phyloP scores from a whole-genome alignment of 2,797 vertebrate genomes.

The Lutjanus argentimaculatus region DNA sequence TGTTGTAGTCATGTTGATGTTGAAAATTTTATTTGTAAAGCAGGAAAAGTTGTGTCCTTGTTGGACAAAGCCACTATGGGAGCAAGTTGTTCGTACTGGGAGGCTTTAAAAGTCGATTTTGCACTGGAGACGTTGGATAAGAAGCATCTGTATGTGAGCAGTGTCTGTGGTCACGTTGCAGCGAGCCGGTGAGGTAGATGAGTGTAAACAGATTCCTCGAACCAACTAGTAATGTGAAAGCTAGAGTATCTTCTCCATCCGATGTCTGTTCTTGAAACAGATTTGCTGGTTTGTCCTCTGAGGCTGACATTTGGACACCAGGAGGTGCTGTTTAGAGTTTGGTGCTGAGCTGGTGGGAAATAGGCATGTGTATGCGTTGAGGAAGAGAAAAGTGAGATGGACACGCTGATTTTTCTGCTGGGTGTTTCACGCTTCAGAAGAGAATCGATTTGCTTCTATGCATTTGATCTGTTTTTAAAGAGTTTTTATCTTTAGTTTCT shows the following conservation, averaged over 20 bases:
- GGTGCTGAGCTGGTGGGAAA: slow-evolving; percentile 14
- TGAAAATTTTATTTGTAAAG: slow-evolving; percentile 33
- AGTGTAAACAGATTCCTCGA: neutral
- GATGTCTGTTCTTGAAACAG: neutral
- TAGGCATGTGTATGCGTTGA: slow-evolving; percentile 36
- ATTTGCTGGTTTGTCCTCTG: neutral
- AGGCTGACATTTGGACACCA: slow-evolving; percentile 23
- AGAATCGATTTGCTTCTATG: slow-evolving; percentile 54
- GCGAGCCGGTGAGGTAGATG: neutral
- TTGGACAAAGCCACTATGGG: slow-evolving; percentile 65
- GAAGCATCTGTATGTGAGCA: slow-evolving; percentile 47
- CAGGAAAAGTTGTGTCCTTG: slow-evolving; percentile 26
- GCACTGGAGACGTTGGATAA: slow-evolving; percentile 70
- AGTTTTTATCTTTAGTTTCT: slow-evolving; percentile 28
- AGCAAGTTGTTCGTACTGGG: slow-evolving; percentile 42
- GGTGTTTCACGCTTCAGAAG: slow-evolving; percentile 25
- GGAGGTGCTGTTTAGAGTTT: slow-evolving; percentile 19
- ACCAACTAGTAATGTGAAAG: slow-evolving; percentile 4
- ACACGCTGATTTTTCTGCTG: slow-evolving; percentile 7
- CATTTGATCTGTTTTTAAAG: slow-evolving; percentile 48
- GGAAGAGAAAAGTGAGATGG: slow-evolving; percentile 42
- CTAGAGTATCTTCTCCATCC: neutral
- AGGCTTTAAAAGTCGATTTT: slow-evolving; percentile 74
- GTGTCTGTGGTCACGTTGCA: slow-evolving; percentile 9
- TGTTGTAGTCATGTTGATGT: slow-evolving; percentile 34